Conservation (phyloP, 1,140 invertebrate genomes). For the Dendroctonus ponderosae region DNA sequence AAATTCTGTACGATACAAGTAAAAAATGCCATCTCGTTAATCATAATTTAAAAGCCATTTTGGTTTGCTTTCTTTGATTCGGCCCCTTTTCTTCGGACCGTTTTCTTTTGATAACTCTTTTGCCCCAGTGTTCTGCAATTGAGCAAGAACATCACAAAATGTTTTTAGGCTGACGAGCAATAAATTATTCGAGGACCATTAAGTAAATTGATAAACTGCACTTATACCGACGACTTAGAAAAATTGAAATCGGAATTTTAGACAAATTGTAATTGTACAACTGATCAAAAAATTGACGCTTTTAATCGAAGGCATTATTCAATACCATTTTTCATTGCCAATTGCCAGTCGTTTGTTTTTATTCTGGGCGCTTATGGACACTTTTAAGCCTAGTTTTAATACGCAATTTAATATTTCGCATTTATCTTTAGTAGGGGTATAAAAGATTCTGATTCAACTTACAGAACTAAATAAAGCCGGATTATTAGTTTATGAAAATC, state of each 20-base stretch:
- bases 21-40: slow-evolving; percentile 10
- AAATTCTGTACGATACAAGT: slow-evolving; percentile 1
- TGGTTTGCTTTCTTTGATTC: slow-evolving; percentile 1
- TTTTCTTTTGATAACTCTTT: slow-evolving; percentile 15
- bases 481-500: too few relatives aligned
- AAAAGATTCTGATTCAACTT: too few relatives aligned
- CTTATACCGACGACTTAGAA: background rate
- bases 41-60: slow-evolving; percentile 18
- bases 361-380: too few relatives aligned
- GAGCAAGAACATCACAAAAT: background rate
- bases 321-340: too few relatives aligned
- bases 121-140: background rate
- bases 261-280: background rate
- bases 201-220: background rate
- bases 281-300: too few relatives aligned
- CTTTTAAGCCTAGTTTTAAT: too few relatives aligned
- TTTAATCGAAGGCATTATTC: too few relatives aligned
- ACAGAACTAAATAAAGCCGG: too few relatives aligned
- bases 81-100: too few relatives aligned
- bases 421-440: too few relatives aligned
- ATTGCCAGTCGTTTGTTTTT: too few relatives aligned
- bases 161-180: background rate
- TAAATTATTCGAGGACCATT: background rate
- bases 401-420: too few relatives aligned
- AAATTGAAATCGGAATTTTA: background rate